phyloP scores from a whole-genome alignment of 1,140 invertebrate genomes.

The Pissodes strobi region DNA sequence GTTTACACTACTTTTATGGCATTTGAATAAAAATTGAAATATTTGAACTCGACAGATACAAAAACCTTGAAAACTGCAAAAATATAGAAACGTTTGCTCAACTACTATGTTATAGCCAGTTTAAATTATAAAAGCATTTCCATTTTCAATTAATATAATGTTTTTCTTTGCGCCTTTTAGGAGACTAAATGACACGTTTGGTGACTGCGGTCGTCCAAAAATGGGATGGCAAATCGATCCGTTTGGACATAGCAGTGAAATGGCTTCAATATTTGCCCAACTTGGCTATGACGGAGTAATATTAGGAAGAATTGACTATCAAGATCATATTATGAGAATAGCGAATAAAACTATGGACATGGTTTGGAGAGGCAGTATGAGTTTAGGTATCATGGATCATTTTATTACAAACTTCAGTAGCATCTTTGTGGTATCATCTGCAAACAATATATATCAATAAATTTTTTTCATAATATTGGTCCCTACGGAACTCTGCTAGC shows the following conservation, averaged over 20 bases:
- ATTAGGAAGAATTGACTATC: conserved; percentile 85
- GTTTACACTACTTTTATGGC: too few relatives aligned
- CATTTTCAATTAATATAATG: background rate
- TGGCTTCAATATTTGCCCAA: conserved; percentile 82
- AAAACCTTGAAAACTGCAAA: too few relatives aligned
- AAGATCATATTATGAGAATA: conserved; percentile 74
- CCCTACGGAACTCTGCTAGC: too few relatives aligned
- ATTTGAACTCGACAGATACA: too few relatives aligned
- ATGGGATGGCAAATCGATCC: conserved; percentile 95
- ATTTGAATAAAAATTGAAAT: too few relatives aligned
- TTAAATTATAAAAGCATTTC: background rate
- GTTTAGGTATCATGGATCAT: conserved; percentile 65
- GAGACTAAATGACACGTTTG: conserved; percentile 81
- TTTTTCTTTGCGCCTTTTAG: too few relatives aligned
- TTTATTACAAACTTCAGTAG: too few relatives aligned
- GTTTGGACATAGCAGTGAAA: conserved; percentile 88
- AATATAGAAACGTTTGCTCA: too few relatives aligned
- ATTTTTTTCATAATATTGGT: too few relatives aligned
- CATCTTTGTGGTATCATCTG: too few relatives aligned
- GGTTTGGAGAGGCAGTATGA: conserved; percentile 80
- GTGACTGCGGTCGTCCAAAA: conserved; percentile 76
- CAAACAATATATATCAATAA: too few relatives aligned
- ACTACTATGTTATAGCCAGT: background rate
- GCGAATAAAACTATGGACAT: conserved; percentile 75
- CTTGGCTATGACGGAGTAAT: conserved; percentile 88